phyloP scores from a whole-genome alignment of 92 coral and sea anemone species.

The Porites lobata region DNA sequence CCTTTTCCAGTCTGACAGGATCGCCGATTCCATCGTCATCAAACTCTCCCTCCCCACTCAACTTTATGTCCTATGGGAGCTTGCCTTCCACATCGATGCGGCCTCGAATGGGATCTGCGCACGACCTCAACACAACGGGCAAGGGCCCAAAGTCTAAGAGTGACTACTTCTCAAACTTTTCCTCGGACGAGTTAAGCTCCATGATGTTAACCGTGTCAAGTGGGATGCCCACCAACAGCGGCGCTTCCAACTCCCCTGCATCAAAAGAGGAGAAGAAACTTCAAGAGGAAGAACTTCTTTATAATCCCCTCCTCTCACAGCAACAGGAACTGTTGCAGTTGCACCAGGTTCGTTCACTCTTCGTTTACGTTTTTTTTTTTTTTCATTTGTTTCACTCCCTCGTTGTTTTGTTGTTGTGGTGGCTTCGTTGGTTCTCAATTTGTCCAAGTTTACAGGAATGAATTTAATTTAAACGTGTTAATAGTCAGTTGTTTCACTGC shows the following conservation, averaged over 20 bases:
- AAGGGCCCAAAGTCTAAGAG: constrained; percentile 33
- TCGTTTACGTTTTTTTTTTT: background rate
- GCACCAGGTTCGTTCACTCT: constrained; percentile 81
- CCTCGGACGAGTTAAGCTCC: constrained; percentile 82
- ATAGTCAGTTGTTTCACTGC: too few relatives aligned
- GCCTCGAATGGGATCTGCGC: constrained; percentile 1
- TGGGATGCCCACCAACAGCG: constrained; percentile 6
- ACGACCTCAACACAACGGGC: background rate
- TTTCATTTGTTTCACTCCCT: too few relatives aligned
- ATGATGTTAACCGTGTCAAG: constrained; percentile 69
- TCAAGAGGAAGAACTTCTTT: constrained; percentile 58
- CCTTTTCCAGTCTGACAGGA: background rate
- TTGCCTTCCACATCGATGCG: constrained; percentile 39
- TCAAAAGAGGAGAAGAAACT: constrained; percentile 70
- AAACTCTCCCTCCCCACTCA: background rate
- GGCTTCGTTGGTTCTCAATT: too few relatives aligned
- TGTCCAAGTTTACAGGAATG: too few relatives aligned
- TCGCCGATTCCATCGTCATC: constrained; percentile 20
- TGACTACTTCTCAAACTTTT: constrained; percentile 92
- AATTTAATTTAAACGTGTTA: too few relatives aligned
- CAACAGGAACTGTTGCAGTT: constrained; percentile 85
- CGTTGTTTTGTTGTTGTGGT: too few relatives aligned
- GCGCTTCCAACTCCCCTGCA: constrained; percentile 25
- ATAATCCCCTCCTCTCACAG: constrained; percentile 88
- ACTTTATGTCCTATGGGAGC: constrained; percentile 27